Evolutionary conservation across 2,888 invertebrate species (phyloP).

Genomic region (Drosophila melanosoma): DNA sequence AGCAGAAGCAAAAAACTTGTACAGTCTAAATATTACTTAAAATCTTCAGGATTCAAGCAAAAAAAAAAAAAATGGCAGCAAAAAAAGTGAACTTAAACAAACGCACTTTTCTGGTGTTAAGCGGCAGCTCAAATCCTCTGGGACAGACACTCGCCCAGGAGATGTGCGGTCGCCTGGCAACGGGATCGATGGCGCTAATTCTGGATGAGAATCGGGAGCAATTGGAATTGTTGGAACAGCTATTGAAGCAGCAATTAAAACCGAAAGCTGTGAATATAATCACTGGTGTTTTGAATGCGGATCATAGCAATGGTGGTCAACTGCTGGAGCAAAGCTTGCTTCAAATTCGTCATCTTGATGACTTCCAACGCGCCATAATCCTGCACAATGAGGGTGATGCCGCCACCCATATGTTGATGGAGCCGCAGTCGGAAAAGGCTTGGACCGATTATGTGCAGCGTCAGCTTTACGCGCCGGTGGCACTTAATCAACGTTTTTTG

Average conservation of each 20-base stretch:
- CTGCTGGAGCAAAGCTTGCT: slow-evolving; percentile 61
- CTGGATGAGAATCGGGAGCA: slow-evolving; percentile 90
- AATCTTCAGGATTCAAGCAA: slow-evolving; percentile 3
- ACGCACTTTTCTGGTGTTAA: slow-evolving; percentile 88
- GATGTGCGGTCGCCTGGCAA: slow-evolving; percentile 88
- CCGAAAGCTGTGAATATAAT: slow-evolving; percentile 26
- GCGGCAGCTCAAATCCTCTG: slow-evolving; percentile 94
- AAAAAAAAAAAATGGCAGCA: slow-evolving; percentile 62
- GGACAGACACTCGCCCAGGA: slow-evolving; percentile 91
- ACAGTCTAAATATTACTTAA: slow-evolving; percentile 1
- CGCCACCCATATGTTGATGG: slow-evolving; percentile 74
- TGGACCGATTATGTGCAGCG: slow-evolving; percentile 78
- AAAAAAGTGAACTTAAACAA: slow-evolving; percentile 87
- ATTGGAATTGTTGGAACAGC: slow-evolving; percentile 88
- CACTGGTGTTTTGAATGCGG: slow-evolving; percentile 83
- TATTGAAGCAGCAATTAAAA: slow-evolving; percentile 84
- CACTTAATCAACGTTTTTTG: slow-evolving; percentile 80
- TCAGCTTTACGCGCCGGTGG: slow-evolving; percentile 75
- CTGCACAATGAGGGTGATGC: slow-evolving; percentile 81
- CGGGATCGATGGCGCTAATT: slow-evolving; percentile 90
- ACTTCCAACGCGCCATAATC: slow-evolving; percentile 76
- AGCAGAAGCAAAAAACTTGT: slow-evolving; percentile 18
- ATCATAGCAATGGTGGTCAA: slow-evolving; percentile 85
- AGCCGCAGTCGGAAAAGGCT: slow-evolving; percentile 68
- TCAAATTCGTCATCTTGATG: slow-evolving; percentile 15